Evolutionary conservation across 64 coral and sea anemone species (phyloP), one percentile per base, ranked within the genome.

Genomic region (Pocillopora damicornis): DNA sequence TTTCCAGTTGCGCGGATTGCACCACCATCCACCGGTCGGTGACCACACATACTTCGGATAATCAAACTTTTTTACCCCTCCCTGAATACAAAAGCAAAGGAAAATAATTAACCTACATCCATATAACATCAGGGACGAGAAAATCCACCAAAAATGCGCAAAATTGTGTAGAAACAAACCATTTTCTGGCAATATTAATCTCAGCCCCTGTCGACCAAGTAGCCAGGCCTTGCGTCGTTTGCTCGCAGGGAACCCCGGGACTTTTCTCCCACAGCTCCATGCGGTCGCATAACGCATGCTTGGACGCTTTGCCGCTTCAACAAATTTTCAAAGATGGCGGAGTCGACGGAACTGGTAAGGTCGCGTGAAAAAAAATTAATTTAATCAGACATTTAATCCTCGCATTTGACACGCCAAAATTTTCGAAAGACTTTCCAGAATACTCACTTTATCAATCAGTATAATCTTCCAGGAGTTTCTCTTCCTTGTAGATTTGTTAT

Each of bases 1-100:
- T 59, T 78, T 99, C 97, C 97, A 99, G 80, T 99, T 99, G 15
- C 93, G 72, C 13, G 97, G 97, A 75, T 99, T 95, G 77, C 97
- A 99, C 97, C 97, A 99, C 97, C 97, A 99, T 60, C 97, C 97
- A 20, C 97, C 97, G 13, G 93, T 58, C 0, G 97, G 97, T 51
- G 97, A 99, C 97, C 97, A 99, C 35, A 99, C 97, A 88, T 95
- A 99, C 76, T 93, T 99, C 3, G 97, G 97, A 90, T 99, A 99
- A 35, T 91, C 93, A 80, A 99, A 99, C 79, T 94, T 92, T 61
- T 99, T 99, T 63, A 75, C 97, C 30, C 93, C 97, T 56, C 97
- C 97, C 97, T 98, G 73, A 15, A 20, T 18, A 86, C 37, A 89
- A 2, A 69, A 76, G 15, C 63, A 15, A 15, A 73, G 63, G 23